Percentiles rank a stretch among this genome's conserved stretches.
phyloP scores from a whole-genome alignment of 2,797 vertebrate species.

The Anniella stebbinsi region DNA sequence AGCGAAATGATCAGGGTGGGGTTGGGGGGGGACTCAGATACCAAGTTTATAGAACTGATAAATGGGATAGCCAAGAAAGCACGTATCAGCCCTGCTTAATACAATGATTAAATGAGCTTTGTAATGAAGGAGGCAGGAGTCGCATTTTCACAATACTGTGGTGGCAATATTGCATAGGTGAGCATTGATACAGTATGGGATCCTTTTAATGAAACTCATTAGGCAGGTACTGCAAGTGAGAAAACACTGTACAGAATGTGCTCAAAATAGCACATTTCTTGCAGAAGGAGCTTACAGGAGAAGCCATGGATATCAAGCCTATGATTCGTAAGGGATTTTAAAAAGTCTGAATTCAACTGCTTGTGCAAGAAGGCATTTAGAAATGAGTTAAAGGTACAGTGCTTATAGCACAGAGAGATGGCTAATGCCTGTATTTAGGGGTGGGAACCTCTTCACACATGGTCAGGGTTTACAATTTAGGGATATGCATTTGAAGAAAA shows the following conservation, averaged over 20 bases:
- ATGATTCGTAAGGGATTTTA: no score
- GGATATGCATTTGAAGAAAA: no score
- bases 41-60: neutral
- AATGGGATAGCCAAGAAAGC: conserved; percentile 1
- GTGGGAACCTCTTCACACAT: no score
- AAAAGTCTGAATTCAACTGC: no score
- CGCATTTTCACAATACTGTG: neutral
- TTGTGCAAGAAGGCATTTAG: no score
- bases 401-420: no score
- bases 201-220: neutral
- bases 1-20: neutral
- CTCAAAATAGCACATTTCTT: neutral
- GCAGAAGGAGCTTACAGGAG: neutral
- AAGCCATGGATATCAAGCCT: no score
- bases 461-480: no score
- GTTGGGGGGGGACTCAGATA: neutral
- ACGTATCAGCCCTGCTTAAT: neutral
- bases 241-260: neutral
- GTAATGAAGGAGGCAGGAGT: neutral
- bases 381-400: no score
- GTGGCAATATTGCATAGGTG: neutral
- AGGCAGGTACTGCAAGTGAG: neutral
- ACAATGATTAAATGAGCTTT: conserved; percentile 7
- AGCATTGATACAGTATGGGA: neutral
- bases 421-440: no score